A percentile compares a stretch with the other conserved stretches of the same genome.
Evolutionary conservation across 2,888 invertebrate genomes (phyloP).

Genomic region (Aporophyla nigra): DNA sequence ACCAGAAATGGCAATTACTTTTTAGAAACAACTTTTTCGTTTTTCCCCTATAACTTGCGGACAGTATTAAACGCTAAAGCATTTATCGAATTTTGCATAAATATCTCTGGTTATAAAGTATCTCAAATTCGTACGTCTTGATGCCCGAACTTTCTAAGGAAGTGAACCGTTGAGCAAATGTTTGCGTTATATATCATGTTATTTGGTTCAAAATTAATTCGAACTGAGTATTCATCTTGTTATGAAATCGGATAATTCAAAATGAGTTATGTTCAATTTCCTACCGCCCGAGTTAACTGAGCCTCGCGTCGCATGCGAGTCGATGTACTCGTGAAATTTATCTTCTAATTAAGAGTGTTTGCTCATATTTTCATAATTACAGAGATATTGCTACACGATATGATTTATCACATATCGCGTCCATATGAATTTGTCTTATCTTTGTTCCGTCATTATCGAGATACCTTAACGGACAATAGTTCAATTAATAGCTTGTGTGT

Average conservation of each 20-base stretch:
- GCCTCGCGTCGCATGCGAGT: conserved; percentile 60
- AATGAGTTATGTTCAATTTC: conserved; percentile 74
- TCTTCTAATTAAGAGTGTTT: conserved; percentile 72
- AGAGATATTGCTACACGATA: conserved; percentile 57
- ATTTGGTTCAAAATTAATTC: conserved; percentile 61
- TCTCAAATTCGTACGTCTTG: conserved; percentile 21
- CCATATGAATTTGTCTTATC: conserved; percentile 58
- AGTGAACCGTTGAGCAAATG: conserved; percentile 48
- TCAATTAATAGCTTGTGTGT: conserved; percentile 14
- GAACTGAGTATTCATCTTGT: conserved; percentile 63
- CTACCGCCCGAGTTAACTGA: conserved; percentile 60
- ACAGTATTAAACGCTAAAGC: conserved; percentile 23
- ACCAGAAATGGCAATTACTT: conserved; percentile 63
- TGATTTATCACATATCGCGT: conserved; percentile 64
- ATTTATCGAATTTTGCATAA: conserved; percentile 50
- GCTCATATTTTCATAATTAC: conserved; percentile 72
- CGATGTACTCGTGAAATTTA: conserved; percentile 67
- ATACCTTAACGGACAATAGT: conserved; percentile 19
- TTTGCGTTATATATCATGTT: conserved; percentile 46
- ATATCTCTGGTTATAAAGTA: conserved; percentile 31
- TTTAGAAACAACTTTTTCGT: conserved; percentile 52
- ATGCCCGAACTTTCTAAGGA: conserved; percentile 26
- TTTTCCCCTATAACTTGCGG: conserved; percentile 34
- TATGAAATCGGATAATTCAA: conserved; percentile 67
- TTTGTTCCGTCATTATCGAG: conserved; percentile 19